Evolutionary conservation across 2,797 vertebrate species (phyloP).

Genomic region (Pseudocheirus occidentalis): DNA sequence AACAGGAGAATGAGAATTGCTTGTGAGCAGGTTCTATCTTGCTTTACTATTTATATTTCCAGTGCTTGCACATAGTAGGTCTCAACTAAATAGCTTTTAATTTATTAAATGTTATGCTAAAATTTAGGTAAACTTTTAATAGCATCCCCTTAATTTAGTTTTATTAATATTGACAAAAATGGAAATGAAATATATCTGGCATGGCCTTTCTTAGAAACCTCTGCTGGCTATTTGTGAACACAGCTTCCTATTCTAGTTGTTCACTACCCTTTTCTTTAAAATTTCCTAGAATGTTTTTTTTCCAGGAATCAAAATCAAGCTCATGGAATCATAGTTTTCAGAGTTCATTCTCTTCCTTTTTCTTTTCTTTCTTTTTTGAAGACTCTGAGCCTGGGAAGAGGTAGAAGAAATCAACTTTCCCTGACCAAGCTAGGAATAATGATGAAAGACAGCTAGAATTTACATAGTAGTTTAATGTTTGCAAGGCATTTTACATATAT

Average conservation of each 20-base stretch:
- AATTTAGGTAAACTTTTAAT: neutral
- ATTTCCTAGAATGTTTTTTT: neutral
- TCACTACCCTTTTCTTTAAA: neutral
- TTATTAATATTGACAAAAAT: neutral
- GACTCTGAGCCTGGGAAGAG: neutral
- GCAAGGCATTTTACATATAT: neutral
- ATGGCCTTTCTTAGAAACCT: neutral
- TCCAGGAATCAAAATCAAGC: neutral
- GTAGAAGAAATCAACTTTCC: neutral
- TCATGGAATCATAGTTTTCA: neutral
- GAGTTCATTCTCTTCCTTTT: neutral
- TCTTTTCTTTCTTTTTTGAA: neutral
- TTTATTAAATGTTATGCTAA: neutral
- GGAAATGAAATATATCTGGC: neutral
- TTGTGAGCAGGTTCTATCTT: neutral
- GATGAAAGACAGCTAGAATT: neutral
- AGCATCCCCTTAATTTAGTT: neutral
- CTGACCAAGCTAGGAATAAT: neutral
- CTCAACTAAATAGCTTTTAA: neutral
- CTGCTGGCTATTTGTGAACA: neutral
- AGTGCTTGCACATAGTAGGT: neutral
- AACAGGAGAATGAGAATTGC: neutral
- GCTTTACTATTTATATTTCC: neutral
- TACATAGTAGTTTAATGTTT: neutral
- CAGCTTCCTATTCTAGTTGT: neutral